Evolutionary conservation across 2,113 vertebrate genomes (phyloP).

Genomic region (Catharus bicknelli): DNA sequence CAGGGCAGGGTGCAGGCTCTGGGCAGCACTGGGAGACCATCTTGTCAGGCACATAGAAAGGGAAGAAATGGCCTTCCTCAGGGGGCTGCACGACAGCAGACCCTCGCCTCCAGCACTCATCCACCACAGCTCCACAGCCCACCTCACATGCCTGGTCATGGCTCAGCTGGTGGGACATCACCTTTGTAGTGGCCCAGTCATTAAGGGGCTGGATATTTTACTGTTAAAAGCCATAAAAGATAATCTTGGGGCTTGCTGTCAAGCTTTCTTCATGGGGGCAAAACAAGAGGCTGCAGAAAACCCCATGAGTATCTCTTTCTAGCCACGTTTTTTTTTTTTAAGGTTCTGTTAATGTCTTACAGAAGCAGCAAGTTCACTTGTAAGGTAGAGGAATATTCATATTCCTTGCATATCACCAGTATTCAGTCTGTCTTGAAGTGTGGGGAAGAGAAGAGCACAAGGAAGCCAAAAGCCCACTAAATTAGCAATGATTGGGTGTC

Average conservation of each 20-base stretch:
- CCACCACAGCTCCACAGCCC: not conserved
- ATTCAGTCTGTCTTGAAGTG: not conserved
- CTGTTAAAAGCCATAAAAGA: not conserved
- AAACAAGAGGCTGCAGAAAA: not conserved
- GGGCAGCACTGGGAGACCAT: not conserved
- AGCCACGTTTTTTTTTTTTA: not conserved
- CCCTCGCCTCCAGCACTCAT: not conserved
- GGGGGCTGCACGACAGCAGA: not conserved
- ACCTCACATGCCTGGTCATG: accelerated
- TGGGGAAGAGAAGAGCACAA: not conserved
- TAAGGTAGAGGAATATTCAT: not conserved
- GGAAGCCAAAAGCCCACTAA: not conserved
- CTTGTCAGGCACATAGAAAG: not conserved
- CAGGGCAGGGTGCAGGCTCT: not conserved
- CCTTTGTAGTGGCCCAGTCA: not conserved
- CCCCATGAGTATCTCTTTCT: accelerated
- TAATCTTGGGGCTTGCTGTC: not conserved
- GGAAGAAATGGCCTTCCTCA: not conserved
- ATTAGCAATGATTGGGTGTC: not conserved
- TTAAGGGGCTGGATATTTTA: not conserved
- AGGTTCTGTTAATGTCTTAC: not conserved
- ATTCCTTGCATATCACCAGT: not conserved
- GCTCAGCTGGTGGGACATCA: not conserved
- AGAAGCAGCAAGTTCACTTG: not conserved
- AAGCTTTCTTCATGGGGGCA: not conserved